Evolutionary conservation across 2,113 vertebrate genomes (phyloP).

Genomic region (Pyxicephalus adspersus): DNA sequence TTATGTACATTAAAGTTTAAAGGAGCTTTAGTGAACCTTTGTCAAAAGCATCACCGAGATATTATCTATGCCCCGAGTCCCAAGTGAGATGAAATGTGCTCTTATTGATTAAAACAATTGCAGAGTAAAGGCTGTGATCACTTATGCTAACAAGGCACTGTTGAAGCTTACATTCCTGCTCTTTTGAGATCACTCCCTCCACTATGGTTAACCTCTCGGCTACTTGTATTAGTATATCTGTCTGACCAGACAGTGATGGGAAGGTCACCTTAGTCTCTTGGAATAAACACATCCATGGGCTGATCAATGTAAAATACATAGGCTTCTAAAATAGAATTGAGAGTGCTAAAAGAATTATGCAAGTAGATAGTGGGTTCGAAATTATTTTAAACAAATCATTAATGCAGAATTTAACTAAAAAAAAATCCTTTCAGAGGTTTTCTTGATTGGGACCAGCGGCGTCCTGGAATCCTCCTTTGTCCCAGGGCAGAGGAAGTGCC

Average conservation of each 20-base stretch:
- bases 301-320: not conserved
- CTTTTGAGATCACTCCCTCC: conserved; percentile 24
- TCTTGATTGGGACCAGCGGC: no score
- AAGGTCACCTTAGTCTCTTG: not conserved
- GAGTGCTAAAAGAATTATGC: no score
- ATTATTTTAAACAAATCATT: no score
- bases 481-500: no score
- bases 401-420: no score
- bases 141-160: conserved; percentile 29
- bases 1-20: conserved; percentile 37
- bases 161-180: conserved; percentile 18
- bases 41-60: conserved; percentile 54
- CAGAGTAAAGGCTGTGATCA: conserved; percentile 26
- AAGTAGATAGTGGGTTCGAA: no score
- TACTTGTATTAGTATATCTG: not conserved
- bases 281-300: not conserved
- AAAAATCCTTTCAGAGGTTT: no score
- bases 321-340: not conserved
- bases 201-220: not conserved
- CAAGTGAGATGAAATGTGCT: conserved; percentile 51
- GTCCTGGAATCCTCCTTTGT: no score
- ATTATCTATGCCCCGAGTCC: conserved; percentile 47
- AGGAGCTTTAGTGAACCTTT: conserved; percentile 52
- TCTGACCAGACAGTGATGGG: not conserved
- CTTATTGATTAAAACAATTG: conserved; percentile 47